Evolutionary conservation across 1,140 invertebrate genomes (phyloP), one percentile per base, ranked within the genome.

Genomic region (Pseudobourletiella spinata): DNA sequence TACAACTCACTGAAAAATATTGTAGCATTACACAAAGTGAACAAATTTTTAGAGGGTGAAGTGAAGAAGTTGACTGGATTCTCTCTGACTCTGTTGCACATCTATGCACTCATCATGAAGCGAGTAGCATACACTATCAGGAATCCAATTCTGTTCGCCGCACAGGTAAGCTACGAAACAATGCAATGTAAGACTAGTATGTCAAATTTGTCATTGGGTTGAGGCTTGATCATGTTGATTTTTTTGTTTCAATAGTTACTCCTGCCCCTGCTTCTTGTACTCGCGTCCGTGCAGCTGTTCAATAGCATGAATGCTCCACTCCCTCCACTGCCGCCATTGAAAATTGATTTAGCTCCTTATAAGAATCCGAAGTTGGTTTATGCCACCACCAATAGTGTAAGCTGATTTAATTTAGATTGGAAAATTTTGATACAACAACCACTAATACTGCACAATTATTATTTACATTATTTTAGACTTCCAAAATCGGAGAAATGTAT

Each of bases 291-390:
- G 30, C 15, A 16, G 11, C 28, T 51, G 2, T 56, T 39, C 20
- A 65, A 65, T 25, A 28, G 25, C 2, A 26, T 25, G 11, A 57
- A 56, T 42, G 54, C 29, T 35, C 35, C 42, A 14, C 29, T 26
- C 3, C n/a, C 32, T 24, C 32, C 63, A 44, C 32, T 30, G 3
- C 58, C 58, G 22, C 24, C 58, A 6, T 18, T 65, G 1, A 57
- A 56, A 42, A 54, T 65, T 28, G 52, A 39, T 14, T 18, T 65
- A 2, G 16, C 2, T 8, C 59, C 35, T 16, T 65, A 65, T 22
- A 65, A 65, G 30, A 59, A 52, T 18, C 58, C 63, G 26, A 54
- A 46, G n/a, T 57, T 30, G 4, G 15, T 65, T 1, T 56, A 29
- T 35, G 25, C 42, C 16, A n/a, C 18, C 4, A 32, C 39, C 3